These are phyloP conservation scores for Turritopsis dohrnii DNA, from an alignment of 30 jellyfish, hydroid and myxozoan genomes.

Conservation along the genomic window DNA sequence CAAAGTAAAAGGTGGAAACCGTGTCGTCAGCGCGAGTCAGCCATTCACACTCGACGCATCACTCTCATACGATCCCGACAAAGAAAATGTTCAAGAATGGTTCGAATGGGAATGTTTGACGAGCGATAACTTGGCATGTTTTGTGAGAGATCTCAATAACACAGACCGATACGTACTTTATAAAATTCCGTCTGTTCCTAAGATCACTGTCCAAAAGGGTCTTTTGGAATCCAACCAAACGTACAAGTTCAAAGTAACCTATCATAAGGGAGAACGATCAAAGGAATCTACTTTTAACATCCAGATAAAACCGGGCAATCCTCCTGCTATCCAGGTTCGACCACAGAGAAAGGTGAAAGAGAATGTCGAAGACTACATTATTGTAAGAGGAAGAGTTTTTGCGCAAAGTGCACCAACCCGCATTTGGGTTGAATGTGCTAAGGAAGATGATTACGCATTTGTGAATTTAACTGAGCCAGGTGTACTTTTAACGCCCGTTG, in stretches of 20 bases:
- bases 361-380: slow-evolving; percentile 26
- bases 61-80: slow-evolving; percentile 58
- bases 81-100: slow-evolving; percentile 22
- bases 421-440: slow-evolving; percentile 55
- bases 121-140: slow-evolving; percentile 36
- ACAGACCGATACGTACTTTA: slow-evolving; percentile 42
- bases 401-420: slow-evolving; percentile 16
- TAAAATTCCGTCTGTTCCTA: slow-evolving; percentile 29
- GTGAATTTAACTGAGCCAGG: slow-evolving; percentile 50
- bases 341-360: slow-evolving; percentile 44
- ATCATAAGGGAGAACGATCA: slow-evolving; percentile 44
- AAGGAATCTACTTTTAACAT: slow-evolving; percentile 35
- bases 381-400: slow-evolving; percentile 34
- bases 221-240: slow-evolving; percentile 37
- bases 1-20: slow-evolving; percentile 52
- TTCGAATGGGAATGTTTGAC: slow-evolving; percentile 61
- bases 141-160: slow-evolving; percentile 31
- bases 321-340: slow-evolving; percentile 48
- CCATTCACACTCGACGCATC: slow-evolving; percentile 53
- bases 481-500: slow-evolving; percentile 27
- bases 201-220: slow-evolving; percentile 21
- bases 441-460: slow-evolving; percentile 32
- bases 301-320: slow-evolving; percentile 46
- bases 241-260: slow-evolving; percentile 49
- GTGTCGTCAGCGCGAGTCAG: slow-evolving; percentile 38